Conservation (phyloP, 2,888 invertebrate genomes). For the Mimas tiliae region DNA sequence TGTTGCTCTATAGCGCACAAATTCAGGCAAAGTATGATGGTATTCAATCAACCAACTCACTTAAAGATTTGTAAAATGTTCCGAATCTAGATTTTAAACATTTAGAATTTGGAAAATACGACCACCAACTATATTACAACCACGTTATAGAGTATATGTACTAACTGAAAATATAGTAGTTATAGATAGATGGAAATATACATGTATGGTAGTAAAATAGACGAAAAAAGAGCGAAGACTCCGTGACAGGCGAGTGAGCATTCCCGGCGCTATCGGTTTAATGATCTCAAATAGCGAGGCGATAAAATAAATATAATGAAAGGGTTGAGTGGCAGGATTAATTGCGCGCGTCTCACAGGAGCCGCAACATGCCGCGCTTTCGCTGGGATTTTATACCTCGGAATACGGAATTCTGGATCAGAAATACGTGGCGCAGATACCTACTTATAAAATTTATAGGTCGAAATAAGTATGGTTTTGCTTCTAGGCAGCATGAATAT, state of each 20-base stretch:
- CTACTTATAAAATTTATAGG: too few species aligned
- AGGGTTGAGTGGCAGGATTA: slow-evolving; percentile 43
- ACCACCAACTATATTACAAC: too few species aligned
- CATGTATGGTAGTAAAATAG: background rate
- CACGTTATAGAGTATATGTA: too few species aligned
- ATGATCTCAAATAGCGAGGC: slow-evolving; percentile 22
- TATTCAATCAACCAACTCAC: too few species aligned
- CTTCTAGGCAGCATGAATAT: too few species aligned
- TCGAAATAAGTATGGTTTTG: too few species aligned
- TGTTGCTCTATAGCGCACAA: background rate
- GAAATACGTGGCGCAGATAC: background rate
- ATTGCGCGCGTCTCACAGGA: slow-evolving; percentile 42
- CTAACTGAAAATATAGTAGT: too few species aligned
- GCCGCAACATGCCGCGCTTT: slow-evolving; percentile 37
- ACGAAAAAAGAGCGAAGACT: background rate
- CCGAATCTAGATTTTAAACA: too few species aligned
- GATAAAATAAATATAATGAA: slow-evolving; percentile 24
- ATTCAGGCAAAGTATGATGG: background rate
- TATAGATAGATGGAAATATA: too few species aligned
- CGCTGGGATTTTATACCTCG: background rate
- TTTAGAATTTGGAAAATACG: too few species aligned
- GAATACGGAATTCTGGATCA: background rate
- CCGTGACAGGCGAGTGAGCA: background rate
- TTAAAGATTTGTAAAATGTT: too few species aligned
- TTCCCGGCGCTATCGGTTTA: slow-evolving; percentile 20